Evolutionary conservation across 2,797 vertebrate species (phyloP).

Genomic region (Valencia hispanica): DNA sequence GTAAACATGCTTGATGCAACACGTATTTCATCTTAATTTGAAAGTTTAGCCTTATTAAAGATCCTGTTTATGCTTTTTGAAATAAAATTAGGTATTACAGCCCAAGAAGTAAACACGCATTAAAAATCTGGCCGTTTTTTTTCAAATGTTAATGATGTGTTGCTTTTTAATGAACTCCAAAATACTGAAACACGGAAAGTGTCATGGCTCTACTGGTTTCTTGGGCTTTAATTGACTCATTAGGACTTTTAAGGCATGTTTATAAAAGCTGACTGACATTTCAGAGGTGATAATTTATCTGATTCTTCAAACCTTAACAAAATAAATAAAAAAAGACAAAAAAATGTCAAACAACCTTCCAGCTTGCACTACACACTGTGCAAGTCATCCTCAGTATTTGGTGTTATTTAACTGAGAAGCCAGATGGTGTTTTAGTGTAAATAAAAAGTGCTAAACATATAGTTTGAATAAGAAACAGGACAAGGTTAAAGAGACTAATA

Average conservation of each 20-base stretch:
- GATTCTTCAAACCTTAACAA: conserved; percentile 5
- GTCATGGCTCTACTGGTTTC: not conserved
- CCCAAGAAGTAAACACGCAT: not conserved
- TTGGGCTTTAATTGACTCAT: conserved; percentile 18
- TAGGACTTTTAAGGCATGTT: conserved; percentile 12
- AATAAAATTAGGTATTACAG: conserved; percentile 7
- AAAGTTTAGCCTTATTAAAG: not conserved
- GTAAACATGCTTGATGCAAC: not conserved
- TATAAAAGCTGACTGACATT: conserved; percentile 1
- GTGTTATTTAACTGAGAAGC: not conserved
- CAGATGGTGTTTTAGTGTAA: conserved; percentile 8
- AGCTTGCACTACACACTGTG: conserved; percentile 13
- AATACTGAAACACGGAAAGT: conserved; percentile 5
- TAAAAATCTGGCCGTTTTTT: not conserved
- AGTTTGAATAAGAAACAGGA: not conserved
- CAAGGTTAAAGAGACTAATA: not conserved
- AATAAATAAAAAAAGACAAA: not conserved
- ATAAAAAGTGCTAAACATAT: not conserved
- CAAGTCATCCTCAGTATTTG: conserved; percentile 13
- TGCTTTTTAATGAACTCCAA: conserved; percentile 10
- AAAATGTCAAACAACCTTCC: conserved; percentile 11
- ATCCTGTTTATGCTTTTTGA: conserved; percentile 6
- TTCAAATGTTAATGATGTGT: not conserved
- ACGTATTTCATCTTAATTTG: not conserved
- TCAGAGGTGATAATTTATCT: conserved; percentile 10